Percentiles rank a stretch among this genome's conserved stretches.
Conservation (phyloP, 2,888 invertebrate genomes). For the Leptinotarsa tumamoca region DNA sequence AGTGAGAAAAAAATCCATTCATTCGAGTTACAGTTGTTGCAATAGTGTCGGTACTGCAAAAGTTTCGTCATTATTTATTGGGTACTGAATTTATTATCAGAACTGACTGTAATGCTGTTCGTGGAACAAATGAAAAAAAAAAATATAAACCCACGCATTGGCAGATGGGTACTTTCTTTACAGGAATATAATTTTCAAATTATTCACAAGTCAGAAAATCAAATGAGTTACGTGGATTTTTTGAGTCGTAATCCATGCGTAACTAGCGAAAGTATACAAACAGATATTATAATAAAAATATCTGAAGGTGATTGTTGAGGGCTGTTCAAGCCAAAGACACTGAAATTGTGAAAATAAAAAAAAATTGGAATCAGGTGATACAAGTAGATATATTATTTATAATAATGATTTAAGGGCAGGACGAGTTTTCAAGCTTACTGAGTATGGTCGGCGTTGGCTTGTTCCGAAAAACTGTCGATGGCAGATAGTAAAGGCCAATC, state of each 20-base stretch:
- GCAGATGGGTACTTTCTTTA: conserved; percentile 39
- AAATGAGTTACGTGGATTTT: conserved; percentile 58
- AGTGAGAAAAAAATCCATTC: conserved; percentile 36
- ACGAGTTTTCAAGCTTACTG: conserved; percentile 36
- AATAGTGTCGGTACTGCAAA: conserved; percentile 23
- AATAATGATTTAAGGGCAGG: conserved; percentile 36
- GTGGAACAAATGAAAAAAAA: conserved; percentile 41
- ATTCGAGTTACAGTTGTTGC: conserved; percentile 40
- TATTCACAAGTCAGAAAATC: conserved; percentile 36
- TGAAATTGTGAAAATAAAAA: conserved; percentile 36
- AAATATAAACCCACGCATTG: conserved; percentile 38
- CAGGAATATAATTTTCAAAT: conserved; percentile 43
- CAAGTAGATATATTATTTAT: conserved; percentile 37
- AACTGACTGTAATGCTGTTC: conserved; percentile 44
- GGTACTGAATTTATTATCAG: conserved; percentile 38
- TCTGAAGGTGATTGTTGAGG: conserved; percentile 39
- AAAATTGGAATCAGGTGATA: conserved; percentile 38
- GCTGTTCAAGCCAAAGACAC: conserved; percentile 40
- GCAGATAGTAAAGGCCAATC: conserved; percentile 44
- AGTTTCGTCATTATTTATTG: conserved; percentile 37
- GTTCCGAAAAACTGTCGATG: conserved; percentile 49
- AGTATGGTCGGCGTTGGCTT: conserved; percentile 33
- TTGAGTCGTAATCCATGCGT: conserved; percentile 48
- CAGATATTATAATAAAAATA: conserved; percentile 27
- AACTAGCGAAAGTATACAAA: neutral